A percentile compares a stretch with the other conserved stretches of the same genome.
Conservation (phyloP, 1,140 invertebrate species). For the Cydia pomonella region DNA sequence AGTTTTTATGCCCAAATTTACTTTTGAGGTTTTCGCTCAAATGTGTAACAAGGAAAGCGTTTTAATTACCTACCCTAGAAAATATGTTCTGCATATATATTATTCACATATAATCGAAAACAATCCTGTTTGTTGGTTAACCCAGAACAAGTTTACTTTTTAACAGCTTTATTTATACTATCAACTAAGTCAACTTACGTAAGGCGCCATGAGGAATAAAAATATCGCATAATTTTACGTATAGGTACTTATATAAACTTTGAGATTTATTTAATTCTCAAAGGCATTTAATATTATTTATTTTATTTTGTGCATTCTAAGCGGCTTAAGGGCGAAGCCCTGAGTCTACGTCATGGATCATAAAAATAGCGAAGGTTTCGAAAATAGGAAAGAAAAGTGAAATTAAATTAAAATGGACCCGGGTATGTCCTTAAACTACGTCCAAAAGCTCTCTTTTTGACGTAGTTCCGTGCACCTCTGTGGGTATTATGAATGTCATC, state of each 20-base stretch:
- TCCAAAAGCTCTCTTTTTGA: too few species aligned
- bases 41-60: too few species aligned
- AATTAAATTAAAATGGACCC: too few species aligned
- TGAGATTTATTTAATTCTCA: constrained; percentile 42
- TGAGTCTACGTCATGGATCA: not conserved
- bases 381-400: not conserved
- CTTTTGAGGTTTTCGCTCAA: too few species aligned
- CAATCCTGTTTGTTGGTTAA: not conserved
- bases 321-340: constrained; percentile 52
- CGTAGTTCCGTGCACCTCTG: too few species aligned
- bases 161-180: not conserved
- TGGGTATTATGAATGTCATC: too few species aligned
- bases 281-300: constrained; percentile 38
- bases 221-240: constrained; percentile 39
- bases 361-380: constrained; percentile 2
- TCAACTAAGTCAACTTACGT: constrained; percentile 14
- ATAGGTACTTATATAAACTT: not conserved
- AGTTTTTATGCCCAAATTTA: too few species aligned
- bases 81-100: not conserved
- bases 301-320: constrained; percentile 66
- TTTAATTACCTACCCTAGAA: too few species aligned
- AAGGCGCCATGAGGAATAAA: constrained; percentile 33
- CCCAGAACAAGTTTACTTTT: not conserved
- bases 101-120: not conserved
- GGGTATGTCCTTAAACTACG: too few species aligned